Evolutionary conservation across 2,888 invertebrate genomes (phyloP).

Genomic region (Cataglyphis altisquamis): DNA sequence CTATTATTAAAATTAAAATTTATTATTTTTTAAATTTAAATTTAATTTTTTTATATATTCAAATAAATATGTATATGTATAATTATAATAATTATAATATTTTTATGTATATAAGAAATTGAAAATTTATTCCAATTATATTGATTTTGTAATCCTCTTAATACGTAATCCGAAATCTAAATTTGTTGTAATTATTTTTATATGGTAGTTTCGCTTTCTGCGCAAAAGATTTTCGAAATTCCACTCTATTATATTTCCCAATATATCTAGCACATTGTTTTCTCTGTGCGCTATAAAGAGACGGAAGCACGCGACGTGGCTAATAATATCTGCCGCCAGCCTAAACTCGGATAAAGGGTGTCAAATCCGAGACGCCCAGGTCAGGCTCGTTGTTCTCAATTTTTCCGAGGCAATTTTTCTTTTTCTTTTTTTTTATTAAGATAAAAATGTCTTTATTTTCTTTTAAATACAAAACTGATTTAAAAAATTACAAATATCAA

Average conservation of each 20-base stretch:
- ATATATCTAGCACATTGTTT: conserved; percentile 60
- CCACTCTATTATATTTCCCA: background rate
- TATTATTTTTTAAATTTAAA: too few relatives aligned
- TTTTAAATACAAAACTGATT: background rate
- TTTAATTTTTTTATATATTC: too few relatives aligned
- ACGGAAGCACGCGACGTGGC: conserved; percentile 74
- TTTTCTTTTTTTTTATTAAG: background rate
- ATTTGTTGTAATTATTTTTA: background rate
- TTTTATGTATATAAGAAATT: background rate
- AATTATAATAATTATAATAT: too few relatives aligned
- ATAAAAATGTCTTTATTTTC: background rate
- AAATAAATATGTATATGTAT: too few relatives aligned
- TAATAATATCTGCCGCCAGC: conserved; percentile 80
- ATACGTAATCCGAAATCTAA: background rate
- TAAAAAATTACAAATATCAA: background rate
- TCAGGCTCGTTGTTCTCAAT: conserved; percentile 63
- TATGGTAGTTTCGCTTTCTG: background rate
- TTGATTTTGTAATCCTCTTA: background rate
- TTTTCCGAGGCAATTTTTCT: background rate
- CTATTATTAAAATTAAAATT: too few relatives aligned
- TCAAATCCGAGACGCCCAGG: conserved; percentile 72
- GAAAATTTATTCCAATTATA: background rate
- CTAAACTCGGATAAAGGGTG: conserved; percentile 81
- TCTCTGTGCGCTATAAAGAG: conserved; percentile 63
- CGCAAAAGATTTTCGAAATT: conserved; percentile 6